Evolutionary conservation across 2,113 vertebrate genomes (phyloP).

Genomic region (Rhabdornis inornatus): DNA sequence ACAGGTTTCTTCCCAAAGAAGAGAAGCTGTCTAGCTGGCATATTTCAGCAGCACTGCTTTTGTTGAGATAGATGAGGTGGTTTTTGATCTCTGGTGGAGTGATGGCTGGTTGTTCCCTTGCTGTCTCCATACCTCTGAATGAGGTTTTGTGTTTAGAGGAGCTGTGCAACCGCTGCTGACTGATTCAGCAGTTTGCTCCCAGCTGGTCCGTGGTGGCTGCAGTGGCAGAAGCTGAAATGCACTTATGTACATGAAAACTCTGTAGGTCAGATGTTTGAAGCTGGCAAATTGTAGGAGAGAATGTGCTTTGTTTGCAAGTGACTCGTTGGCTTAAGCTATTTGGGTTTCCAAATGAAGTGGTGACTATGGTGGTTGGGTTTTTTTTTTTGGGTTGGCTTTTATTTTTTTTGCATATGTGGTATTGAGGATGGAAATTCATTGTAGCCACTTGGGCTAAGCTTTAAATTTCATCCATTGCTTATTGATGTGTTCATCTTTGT

Average conservation of each 20-base stretch:
- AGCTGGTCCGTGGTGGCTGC: not conserved
- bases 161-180: not conserved
- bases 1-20: not conserved
- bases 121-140: not conserved
- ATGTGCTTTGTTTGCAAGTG: conserved; percentile 45
- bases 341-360: conserved; percentile 29
- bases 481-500: not conserved
- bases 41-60: not conserved
- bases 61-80: accelerated
- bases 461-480: not conserved
- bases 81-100: not conserved
- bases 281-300: conserved; percentile 35
- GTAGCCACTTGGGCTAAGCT: not conserved
- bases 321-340: not conserved
- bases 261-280: conserved; percentile 5
- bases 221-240: not conserved
- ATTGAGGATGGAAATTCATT: not conserved
- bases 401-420: not conserved
- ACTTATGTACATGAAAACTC: not conserved
- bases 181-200: conserved; percentile 25
- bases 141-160: conserved; percentile 2
- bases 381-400: not conserved
- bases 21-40: not conserved
- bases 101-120: not conserved
- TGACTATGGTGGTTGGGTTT: not conserved